Evolutionary conservation across 2,113 vertebrate genomes (phyloP).

Genomic region (Etheostoma cragini): DNA sequence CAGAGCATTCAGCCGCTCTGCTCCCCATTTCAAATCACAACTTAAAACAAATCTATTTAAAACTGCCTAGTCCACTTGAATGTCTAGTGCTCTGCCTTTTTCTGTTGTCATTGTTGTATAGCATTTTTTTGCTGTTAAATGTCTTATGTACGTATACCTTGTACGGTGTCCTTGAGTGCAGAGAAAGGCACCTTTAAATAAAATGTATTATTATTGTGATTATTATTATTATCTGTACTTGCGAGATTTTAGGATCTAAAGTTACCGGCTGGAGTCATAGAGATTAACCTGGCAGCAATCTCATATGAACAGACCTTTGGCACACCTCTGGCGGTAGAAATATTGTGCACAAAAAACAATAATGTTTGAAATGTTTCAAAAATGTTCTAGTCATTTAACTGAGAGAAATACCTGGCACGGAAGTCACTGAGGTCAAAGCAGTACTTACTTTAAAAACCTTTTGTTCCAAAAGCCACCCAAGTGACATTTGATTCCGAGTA

Average conservation of each 20-base stretch:
- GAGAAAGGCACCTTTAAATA: too few species aligned
- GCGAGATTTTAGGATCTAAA: neutral
- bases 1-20: too few species aligned
- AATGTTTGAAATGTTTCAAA: conserved; percentile 21
- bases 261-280: neutral
- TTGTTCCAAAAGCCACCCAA: conserved; percentile 23
- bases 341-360: conserved; percentile 14
- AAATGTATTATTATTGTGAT: too few species aligned
- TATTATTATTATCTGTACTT: neutral
- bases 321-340: neutral
- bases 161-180: too few species aligned
- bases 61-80: too few species aligned
- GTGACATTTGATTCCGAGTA: conserved; percentile 70
- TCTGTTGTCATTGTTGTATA: too few species aligned
- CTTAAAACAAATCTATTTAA: too few species aligned
- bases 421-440: conserved; percentile 31
- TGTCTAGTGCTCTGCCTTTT: too few species aligned
- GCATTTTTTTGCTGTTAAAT: too few species aligned
- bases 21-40: too few species aligned
- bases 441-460: conserved; percentile 32
- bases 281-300: neutral
- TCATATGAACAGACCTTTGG: neutral
- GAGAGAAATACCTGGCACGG: neutral
- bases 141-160: too few species aligned
- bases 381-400: conserved; percentile 17